phyloP scores from a whole-genome alignment of 2,888 invertebrate genomes.

The Microctonus aethiopoides region DNA sequence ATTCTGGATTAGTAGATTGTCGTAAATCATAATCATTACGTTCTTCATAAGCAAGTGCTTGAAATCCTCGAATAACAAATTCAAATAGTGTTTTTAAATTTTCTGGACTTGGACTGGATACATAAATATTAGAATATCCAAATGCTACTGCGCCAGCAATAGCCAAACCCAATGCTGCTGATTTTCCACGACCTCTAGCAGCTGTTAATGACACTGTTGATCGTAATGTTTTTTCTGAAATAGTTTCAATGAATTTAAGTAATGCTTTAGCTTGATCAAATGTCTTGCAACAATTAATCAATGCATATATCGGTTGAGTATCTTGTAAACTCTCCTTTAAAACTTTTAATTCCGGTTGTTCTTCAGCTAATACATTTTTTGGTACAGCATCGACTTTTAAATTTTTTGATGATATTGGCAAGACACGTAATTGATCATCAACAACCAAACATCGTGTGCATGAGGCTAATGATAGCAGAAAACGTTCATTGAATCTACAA shows the following conservation, averaged over 20 bases:
- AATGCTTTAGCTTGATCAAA: conserved; percentile 93
- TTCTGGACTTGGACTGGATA: conserved; percentile 98
- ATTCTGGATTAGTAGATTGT: conserved; percentile 94
- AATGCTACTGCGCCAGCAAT: conserved; percentile 88
- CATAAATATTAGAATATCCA: conserved; percentile 93
- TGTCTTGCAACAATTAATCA: conserved; percentile 91
- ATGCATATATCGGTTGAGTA: conserved; percentile 90
- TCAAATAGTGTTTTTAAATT: conserved; percentile 98
- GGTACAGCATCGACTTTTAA: conserved; percentile 82
- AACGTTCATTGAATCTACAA: conserved; percentile 96
- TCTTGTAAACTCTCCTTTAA: conserved; percentile 87
- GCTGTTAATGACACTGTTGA: conserved; percentile 96
- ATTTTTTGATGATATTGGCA: conserved; percentile 92
- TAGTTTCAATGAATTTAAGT: conserved; percentile 91
- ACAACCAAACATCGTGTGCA: conserved; percentile 92
- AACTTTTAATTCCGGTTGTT: conserved; percentile 75
- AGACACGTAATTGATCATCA: conserved; percentile 90
- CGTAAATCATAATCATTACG: conserved; percentile 95
- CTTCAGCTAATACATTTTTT: conserved; percentile 67
- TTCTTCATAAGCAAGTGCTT: conserved; percentile 93
- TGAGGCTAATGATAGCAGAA: conserved; percentile 89
- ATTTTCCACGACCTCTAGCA: conserved; percentile 97
- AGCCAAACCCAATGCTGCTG: conserved; percentile 94
- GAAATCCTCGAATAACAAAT: conserved; percentile 94
- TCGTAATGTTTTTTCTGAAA: conserved; percentile 89